Conservation (phyloP, 2,888 invertebrate genomes). For the Saturnia japonica region DNA sequence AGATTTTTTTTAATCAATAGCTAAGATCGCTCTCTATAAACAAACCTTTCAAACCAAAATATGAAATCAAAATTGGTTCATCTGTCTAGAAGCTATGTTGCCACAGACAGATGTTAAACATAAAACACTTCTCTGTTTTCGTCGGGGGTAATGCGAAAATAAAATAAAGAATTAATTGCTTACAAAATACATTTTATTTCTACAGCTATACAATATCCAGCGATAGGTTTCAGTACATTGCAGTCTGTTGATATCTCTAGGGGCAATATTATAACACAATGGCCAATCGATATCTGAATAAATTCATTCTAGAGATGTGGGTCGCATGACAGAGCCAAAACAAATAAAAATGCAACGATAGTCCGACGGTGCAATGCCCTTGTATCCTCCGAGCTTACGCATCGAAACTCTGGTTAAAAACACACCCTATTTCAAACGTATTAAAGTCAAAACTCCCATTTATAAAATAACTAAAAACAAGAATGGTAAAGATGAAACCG, state of each 20-base stretch:
- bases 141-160: no score
- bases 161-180: no score
- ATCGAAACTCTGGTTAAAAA: slow-evolving; percentile 40
- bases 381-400: slow-evolving; percentile 57
- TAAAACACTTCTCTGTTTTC: no score
- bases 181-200: not conserved
- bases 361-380: slow-evolving; percentile 77
- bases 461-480: slow-evolving; percentile 66
- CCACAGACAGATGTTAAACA: no score
- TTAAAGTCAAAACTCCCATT: slow-evolving; percentile 53
- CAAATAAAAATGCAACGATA: slow-evolving; percentile 80
- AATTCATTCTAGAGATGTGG: slow-evolving; percentile 79
- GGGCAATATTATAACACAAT: slow-evolving; percentile 68
- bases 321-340: slow-evolving; percentile 77
- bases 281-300: slow-evolving; percentile 79
- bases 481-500: slow-evolving; percentile 79
- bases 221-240: slow-evolving; percentile 13
- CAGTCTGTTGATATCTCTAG: slow-evolving; percentile 18
- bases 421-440: slow-evolving; percentile 37
- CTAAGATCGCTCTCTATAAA: no score
- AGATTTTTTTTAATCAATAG: no score
- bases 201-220: not conserved
- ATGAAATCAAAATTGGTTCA: no score
- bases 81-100: no score
- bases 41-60: no score